Percentiles rank a stretch among this genome's conserved stretches.
Conservation (phyloP, 2,797 vertebrate genomes). For the Hippocampus kuda region DNA sequence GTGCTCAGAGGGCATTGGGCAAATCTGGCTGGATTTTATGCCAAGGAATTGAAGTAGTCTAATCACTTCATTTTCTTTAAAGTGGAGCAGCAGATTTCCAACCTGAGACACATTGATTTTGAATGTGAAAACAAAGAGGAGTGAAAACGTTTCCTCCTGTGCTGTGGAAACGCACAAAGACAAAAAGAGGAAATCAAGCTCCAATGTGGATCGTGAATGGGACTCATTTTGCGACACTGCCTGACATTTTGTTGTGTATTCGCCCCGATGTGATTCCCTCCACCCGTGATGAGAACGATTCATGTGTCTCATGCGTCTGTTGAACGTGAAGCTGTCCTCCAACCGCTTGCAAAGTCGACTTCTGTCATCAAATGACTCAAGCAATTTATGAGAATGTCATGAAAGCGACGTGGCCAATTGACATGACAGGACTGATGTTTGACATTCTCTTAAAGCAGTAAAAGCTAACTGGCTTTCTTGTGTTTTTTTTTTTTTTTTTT, state of each 20-base stretch:
- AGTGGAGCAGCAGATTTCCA: not conserved
- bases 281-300: not conserved
- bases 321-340: not conserved
- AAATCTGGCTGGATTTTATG: not conserved
- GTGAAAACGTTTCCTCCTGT: not conserved
- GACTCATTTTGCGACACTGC: not conserved
- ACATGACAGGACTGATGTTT: not conserved
- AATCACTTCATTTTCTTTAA: not conserved
- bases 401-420: not conserved
- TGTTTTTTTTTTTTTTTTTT: no score
- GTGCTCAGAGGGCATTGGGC: not conserved
- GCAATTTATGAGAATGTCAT: not conserved
- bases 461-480: no score
- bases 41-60: not conserved
- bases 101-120: not conserved
- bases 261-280: not conserved
- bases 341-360: not conserved
- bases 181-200: constrained; percentile 5
- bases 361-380: not conserved
- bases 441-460: not conserved
- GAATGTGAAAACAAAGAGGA: constrained; percentile 2
- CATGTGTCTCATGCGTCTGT: not conserved
- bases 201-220: not conserved
- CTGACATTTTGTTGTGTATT: not conserved
- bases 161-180: not conserved